These are phyloP conservation scores for Lasioglossum malachurum DNA, from an alignment of 2,888 invertebrate genomes.

Conservation along the genomic window DNA sequence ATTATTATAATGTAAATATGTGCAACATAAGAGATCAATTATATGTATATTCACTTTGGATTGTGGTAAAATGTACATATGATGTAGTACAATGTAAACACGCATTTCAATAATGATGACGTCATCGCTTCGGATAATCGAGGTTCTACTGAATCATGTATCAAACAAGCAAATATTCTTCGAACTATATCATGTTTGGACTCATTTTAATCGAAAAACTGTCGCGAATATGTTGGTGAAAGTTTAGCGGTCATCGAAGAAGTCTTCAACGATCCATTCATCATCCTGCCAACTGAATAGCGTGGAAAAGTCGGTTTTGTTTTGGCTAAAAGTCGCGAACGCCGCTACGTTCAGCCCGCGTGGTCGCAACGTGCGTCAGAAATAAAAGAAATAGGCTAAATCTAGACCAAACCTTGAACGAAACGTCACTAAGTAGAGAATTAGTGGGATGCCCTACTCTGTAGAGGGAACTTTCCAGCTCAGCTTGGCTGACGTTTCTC, in stretches of 20 bases:
- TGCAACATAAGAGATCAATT: no score
- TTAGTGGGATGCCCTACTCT: constrained; percentile 88
- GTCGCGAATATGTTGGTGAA: not conserved
- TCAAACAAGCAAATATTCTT: not conserved
- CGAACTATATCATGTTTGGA: not conserved
- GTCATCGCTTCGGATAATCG: no score
- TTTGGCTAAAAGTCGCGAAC: constrained; percentile 2
- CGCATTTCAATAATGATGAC: no score
- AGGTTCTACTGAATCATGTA: no score
- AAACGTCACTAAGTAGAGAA: constrained; percentile 85
- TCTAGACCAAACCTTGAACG: constrained; percentile 84
- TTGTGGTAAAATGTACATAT: no score
- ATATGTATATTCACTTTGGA: no score
- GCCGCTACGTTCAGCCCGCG: constrained; percentile 10
- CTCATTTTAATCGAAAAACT: not conserved
- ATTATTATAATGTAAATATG: no score
- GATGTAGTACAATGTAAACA: no score
- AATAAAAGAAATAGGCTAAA: constrained; percentile 78
- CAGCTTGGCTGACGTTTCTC: constrained; percentile 92
- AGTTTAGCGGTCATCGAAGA: not conserved
- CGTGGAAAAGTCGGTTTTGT: not conserved
- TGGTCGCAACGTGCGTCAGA: constrained; percentile 39
- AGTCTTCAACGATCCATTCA: not conserved
- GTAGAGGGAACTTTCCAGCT: constrained; percentile 94
- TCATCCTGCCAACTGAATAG: not conserved